phyloP scores from a whole-genome alignment of 2,113 vertebrate species.

The Nothoprocta perdicaria region DNA sequence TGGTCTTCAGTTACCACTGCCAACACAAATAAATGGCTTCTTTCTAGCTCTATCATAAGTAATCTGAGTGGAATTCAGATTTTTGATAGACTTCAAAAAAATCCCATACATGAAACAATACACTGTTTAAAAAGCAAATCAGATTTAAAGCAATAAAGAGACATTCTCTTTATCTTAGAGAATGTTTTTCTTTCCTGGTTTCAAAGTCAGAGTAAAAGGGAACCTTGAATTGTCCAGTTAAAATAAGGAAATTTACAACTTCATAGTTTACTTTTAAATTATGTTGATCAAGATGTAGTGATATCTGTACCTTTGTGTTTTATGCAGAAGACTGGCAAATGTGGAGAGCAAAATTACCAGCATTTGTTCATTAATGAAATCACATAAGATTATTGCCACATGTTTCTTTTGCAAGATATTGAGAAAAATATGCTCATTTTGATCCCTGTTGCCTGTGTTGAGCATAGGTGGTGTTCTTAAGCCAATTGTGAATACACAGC shows the following conservation, averaged over 20 bases:
- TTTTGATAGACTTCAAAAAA: slow-evolving; percentile 81
- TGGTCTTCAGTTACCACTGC: slow-evolving; percentile 80
- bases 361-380: neutral
- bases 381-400: neutral
- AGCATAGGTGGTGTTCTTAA: neutral
- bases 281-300: slow-evolving; percentile 5
- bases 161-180: slow-evolving; percentile 63
- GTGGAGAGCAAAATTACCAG: neutral
- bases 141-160: slow-evolving; percentile 70
- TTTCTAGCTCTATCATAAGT: slow-evolving; percentile 76
- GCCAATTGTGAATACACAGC: neutral
- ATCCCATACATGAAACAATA: slow-evolving; percentile 77
- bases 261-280: slow-evolving; percentile 24
- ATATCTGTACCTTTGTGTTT: slow-evolving; percentile 1
- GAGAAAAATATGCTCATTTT: neutral
- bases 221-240: slow-evolving; percentile 50
- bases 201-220: slow-evolving; percentile 34
- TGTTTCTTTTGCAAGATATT: neutral
- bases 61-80: slow-evolving; percentile 83
- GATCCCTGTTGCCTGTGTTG: neutral
- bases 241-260: slow-evolving; percentile 39
- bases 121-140: slow-evolving; percentile 71
- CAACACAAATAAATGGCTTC: slow-evolving; percentile 83
- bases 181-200: slow-evolving; percentile 62
- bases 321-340: neutral